Percentiles rank a stretch among this genome's conserved stretches.
phyloP scores from a whole-genome alignment of 2,797 vertebrate genomes.

The Fringilla coelebs region DNA sequence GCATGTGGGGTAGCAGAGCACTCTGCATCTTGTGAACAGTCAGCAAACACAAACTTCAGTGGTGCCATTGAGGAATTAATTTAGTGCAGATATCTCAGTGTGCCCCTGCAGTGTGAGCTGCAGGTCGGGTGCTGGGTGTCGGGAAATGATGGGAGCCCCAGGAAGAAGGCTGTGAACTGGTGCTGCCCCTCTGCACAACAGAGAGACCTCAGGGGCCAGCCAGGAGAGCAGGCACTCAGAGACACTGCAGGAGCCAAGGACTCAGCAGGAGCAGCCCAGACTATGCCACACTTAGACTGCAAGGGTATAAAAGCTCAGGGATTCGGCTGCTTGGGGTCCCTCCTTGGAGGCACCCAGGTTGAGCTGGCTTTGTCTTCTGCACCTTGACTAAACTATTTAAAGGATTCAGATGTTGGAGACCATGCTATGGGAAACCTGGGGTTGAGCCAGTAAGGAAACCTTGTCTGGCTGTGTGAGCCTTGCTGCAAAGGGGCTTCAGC shows the following conservation, averaged over 20 bases:
- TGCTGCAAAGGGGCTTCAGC: background rate
- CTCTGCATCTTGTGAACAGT: background rate
- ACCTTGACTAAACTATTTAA: background rate
- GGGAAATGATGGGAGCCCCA: background rate
- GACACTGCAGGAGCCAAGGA: background rate
- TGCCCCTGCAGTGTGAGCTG: background rate
- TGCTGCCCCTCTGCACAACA: background rate
- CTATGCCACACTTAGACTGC: background rate
- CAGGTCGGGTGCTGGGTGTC: background rate
- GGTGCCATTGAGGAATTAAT: background rate
- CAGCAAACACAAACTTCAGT: background rate
- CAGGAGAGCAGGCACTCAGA: background rate
- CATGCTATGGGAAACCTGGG: background rate
- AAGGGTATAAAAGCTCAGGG: background rate
- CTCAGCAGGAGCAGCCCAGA: background rate
- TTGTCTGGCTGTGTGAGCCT: background rate
- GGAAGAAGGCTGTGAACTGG: background rate
- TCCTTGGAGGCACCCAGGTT: background rate
- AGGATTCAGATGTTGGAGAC: background rate
- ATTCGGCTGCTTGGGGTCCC: fast-evolving
- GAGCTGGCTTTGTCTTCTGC: background rate
- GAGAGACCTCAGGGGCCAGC: background rate
- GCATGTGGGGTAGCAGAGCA: background rate
- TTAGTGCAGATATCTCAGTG: background rate
- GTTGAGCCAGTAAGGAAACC: background rate